These are phyloP conservation scores for Enteromius viviparus DNA, from an alignment of 2,797 vertebrate species.

Conservation along the genomic window DNA sequence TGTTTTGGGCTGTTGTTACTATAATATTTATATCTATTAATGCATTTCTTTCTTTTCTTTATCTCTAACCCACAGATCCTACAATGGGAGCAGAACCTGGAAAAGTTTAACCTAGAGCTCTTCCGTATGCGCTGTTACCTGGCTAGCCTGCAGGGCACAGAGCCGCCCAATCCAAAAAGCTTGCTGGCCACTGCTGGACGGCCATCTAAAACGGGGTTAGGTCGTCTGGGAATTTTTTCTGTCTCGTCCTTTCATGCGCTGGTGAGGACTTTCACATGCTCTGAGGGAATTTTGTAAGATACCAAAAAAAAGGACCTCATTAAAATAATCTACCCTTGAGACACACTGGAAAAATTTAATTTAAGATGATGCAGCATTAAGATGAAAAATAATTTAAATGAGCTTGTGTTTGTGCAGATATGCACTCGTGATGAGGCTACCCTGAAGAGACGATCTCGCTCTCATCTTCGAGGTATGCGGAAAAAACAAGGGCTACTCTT, in stretches of 20 bases:
- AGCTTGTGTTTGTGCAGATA: slow-evolving; percentile 74
- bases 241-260: slow-evolving; percentile 94
- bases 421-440: slow-evolving; percentile 87
- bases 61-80: slow-evolving; percentile 80
- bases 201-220: slow-evolving; percentile 86
- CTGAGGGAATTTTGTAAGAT: not conserved
- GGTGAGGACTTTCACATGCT: slow-evolving; percentile 72
- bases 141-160: slow-evolving; percentile 91
- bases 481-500: slow-evolving; percentile 82
- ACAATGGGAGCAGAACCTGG: slow-evolving; percentile 96
- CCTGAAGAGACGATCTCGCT: slow-evolving; percentile 79
- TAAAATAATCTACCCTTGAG: slow-evolving; percentile 15
- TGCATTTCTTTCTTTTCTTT: not conserved
- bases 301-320: slow-evolving; percentile 4
- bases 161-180: slow-evolving; percentile 92
- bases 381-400: slow-evolving; percentile 6
- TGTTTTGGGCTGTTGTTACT: not conserved
- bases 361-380: not conserved
- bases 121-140: slow-evolving; percentile 91
- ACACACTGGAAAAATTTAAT: not conserved
- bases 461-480: slow-evolving; percentile 74
- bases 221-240: slow-evolving; percentile 89
- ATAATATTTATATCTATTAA: not conserved
- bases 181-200: slow-evolving; percentile 88
- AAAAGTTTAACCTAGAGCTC: slow-evolving; percentile 92